Percentiles rank a stretch among this genome's conserved stretches.
These are phyloP conservation scores for Melospiza melodia DNA, from an alignment of 2,113 vertebrate species.

Conservation along the genomic window DNA sequence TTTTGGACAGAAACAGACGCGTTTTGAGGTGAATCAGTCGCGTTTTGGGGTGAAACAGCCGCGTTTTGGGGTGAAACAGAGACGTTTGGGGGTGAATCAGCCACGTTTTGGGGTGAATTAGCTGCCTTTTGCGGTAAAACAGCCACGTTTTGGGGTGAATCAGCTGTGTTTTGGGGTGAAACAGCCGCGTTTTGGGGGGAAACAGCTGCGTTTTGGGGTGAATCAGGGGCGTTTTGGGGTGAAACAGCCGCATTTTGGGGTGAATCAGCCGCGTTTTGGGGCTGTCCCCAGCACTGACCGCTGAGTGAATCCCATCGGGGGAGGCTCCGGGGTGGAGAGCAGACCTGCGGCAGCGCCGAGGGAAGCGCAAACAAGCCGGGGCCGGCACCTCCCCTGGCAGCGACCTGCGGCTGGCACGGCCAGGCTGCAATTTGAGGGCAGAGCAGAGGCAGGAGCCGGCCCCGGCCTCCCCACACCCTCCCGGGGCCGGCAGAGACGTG, in stretches of 20 bases:
- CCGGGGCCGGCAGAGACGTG: background rate
- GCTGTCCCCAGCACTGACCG: background rate
- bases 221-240: too few relatives aligned
- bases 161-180: too few relatives aligned
- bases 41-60: too few relatives aligned
- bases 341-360: background rate
- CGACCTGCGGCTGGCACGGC: background rate
- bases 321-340: background rate
- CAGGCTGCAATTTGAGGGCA: conserved; percentile 61
- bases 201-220: too few relatives aligned
- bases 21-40: too few relatives aligned
- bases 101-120: too few relatives aligned
- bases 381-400: conserved; percentile 43
- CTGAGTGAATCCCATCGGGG: background rate
- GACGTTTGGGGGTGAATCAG: too few relatives aligned
- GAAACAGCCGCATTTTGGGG: background rate
- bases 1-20: too few relatives aligned
- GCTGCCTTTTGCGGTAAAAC: too few relatives aligned
- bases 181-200: too few relatives aligned
- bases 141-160: too few relatives aligned
- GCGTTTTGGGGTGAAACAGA: too few relatives aligned
- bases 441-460: background rate
- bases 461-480: background rate
- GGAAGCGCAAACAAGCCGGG: conserved; percentile 12
- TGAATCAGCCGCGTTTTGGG: background rate